Evolutionary conservation across 2,888 invertebrate species (phyloP), one percentile per base, ranked within the genome.

Genomic region (Hirtodrosophila confusa): DNA sequence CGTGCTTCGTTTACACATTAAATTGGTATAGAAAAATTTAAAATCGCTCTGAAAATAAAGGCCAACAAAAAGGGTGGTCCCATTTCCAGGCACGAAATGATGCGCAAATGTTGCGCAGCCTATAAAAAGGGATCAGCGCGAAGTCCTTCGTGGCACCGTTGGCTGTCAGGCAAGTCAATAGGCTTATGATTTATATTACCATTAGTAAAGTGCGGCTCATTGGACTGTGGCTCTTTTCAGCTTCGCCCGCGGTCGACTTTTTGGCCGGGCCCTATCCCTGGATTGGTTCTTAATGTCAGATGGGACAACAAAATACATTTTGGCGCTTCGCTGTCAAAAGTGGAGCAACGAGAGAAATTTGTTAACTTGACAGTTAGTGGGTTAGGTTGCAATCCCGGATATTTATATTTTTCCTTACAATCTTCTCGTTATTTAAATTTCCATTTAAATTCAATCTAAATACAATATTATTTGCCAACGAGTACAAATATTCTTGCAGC

Each of bases 131-230:
- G 82, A 82, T 86, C 82, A 75, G 75, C 44, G 48, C 62, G 70
- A 69, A 80, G 73, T 72, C 80, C 50, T 62, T 69, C 60, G 51
- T 53, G 56, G 57, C 24, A 43, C 51, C 10, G 45, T 45, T 17
- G 45, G 57, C 61, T 61, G 63, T 65, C 66, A 55, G 54, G 56
- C 69, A 56, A 78, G 75, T 84, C 84, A 77, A 84, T 84, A 75
- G 88, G 72, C 80, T 86, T 86, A 88, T 84, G 84, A 84, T 84
- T 88, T 84, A 84, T 88, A 77, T 68, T 27, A 50, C 72, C 86
- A 88, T 84, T 88, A 84, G 71, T 58, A 49, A 44, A 74, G 77
- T 74, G 63, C 63, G 72, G 63, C 66, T 75, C 77, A 83, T 75
- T 86, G 77, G 63, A 24, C 31, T 31, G 36, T 31, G 36, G 10